phyloP scores from a whole-genome alignment of 2,113 vertebrate species.

The Rhinichthys klamathensis region DNA sequence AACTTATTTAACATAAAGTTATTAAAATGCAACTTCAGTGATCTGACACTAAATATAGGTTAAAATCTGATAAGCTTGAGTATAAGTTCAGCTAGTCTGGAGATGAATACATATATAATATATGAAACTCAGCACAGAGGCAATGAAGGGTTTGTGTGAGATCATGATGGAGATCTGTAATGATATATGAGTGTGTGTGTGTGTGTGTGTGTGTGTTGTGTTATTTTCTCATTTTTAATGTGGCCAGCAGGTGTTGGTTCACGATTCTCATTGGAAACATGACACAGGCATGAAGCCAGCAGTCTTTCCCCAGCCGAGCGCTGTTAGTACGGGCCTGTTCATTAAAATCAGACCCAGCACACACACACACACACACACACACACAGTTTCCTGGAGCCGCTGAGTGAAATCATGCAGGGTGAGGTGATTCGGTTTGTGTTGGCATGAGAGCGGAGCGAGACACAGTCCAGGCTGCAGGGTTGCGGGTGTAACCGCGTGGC shows the following conservation, averaged over 20 bases:
- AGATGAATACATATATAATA: not conserved
- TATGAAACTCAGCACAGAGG: not conserved
- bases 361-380: conserved; percentile 9
- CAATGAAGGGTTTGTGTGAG: not conserved
- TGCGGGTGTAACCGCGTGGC: not conserved
- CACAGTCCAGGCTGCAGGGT: not conserved
- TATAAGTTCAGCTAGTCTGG: not conserved
- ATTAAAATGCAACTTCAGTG: no score
- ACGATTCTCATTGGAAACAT: conserved; percentile 29
- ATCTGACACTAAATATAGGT: not conserved
- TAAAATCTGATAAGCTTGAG: not conserved
- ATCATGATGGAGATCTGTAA: not conserved
- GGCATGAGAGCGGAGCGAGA: conserved; percentile 28
- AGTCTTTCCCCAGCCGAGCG: conserved; percentile 19
- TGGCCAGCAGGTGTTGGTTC: conserved; percentile 40
- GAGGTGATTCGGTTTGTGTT: conserved; percentile 34
- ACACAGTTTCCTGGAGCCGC: conserved; percentile 8
- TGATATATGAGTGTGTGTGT: not conserved
- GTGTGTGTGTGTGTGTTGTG: conserved; percentile 4
- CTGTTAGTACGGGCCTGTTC: conserved; percentile 32
- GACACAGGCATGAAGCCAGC: conserved; percentile 38
- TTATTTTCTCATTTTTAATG: conserved; percentile 30
- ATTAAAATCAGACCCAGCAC: conserved; percentile 27
- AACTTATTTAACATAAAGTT: no score
- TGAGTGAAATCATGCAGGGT: conserved; percentile 48